Evolutionary conservation across 2,888 invertebrate genomes (phyloP).

Genomic region (Spicauda simplicius): DNA sequence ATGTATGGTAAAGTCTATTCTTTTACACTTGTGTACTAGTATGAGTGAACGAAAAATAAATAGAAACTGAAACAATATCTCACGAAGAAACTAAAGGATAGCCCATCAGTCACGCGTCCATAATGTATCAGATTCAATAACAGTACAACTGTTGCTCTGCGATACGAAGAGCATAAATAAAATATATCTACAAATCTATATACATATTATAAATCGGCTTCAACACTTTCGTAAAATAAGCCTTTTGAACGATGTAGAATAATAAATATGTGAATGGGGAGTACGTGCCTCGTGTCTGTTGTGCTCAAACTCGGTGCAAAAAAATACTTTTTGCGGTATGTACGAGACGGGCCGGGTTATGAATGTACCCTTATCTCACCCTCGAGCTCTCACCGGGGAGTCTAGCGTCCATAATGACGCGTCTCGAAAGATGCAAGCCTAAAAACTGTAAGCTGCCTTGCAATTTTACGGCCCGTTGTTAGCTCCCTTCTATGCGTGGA

Average conservation of each 20-base stretch:
- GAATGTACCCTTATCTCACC: slow-evolving; percentile 47
- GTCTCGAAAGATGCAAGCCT: slow-evolving; percentile 73
- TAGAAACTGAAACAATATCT: slow-evolving; percentile 9
- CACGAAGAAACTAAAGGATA: slow-evolving; percentile 10
- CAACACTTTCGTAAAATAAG: slow-evolving; percentile 47
- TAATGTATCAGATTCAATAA: slow-evolving; percentile 33
- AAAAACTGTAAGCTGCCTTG: slow-evolving; percentile 54
- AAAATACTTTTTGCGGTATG: slow-evolving; percentile 43
- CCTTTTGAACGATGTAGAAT: slow-evolving; percentile 47
- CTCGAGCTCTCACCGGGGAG: slow-evolving; percentile 56
- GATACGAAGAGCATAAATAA: slow-evolving; percentile 26
- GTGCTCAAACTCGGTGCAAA: slow-evolving; percentile 43
- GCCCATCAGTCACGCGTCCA: slow-evolving; percentile 9
- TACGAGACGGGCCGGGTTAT: slow-evolving; percentile 44
- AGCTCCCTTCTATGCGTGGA: slow-evolving; percentile 55
- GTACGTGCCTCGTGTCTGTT: slow-evolving; percentile 49
- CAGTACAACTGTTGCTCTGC: slow-evolving; percentile 41
- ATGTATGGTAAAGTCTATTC: background rate
- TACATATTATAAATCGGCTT: slow-evolving; percentile 47
- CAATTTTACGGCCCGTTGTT: slow-evolving; percentile 67
- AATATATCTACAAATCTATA: slow-evolving; percentile 43
- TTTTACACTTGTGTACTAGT: background rate
- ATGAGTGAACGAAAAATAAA: slow-evolving; percentile 11
- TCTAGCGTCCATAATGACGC: slow-evolving; percentile 76
- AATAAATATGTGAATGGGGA: slow-evolving; percentile 48